Evolutionary conservation across 2,888 invertebrate species (phyloP).

Genomic region (Watsonalla cultraria): DNA sequence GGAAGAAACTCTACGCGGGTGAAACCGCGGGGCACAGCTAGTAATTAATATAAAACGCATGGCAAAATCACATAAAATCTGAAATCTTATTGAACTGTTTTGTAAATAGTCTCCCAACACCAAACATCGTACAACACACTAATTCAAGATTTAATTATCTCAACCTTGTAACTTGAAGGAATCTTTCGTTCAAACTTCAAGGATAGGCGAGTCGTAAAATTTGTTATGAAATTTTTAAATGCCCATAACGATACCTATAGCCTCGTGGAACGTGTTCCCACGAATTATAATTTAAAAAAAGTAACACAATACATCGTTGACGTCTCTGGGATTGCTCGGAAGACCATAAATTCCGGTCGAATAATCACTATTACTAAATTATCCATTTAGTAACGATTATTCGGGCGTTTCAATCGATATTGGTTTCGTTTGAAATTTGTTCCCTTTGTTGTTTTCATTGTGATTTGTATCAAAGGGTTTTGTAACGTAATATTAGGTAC

Average conservation of each 20-base stretch:
- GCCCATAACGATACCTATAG: constrained; percentile 20
- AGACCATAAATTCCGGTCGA: constrained; percentile 47
- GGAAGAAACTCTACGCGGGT: too few relatives aligned
- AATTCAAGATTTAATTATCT: too few relatives aligned
- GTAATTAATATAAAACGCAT: too few relatives aligned
- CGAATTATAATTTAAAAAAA: constrained; percentile 32
- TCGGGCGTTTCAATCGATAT: constrained; percentile 29
- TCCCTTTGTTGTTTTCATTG: neutral
- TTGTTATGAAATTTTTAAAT: constrained; percentile 16
- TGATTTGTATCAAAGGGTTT: neutral
- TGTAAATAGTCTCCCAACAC: too few relatives aligned
- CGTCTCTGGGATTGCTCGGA: constrained; percentile 34
- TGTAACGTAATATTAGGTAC: too few relatives aligned
- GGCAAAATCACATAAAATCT: too few relatives aligned
- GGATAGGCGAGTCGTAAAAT: constrained; percentile 11
- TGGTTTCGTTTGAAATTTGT: neutral
- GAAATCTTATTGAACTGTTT: too few relatives aligned
- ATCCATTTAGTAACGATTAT: constrained; percentile 34
- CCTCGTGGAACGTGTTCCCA: constrained; percentile 37
- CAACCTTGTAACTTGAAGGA: too few relatives aligned
- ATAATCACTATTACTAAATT: constrained; percentile 26
- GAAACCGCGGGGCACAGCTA: too few relatives aligned
- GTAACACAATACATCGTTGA: constrained; percentile 33
- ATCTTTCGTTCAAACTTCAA: neutral
- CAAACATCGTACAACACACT: too few relatives aligned